Evolutionary conservation across 2,797 vertebrate species (phyloP).

Genomic region (Sarcophilus harrisii): DNA sequence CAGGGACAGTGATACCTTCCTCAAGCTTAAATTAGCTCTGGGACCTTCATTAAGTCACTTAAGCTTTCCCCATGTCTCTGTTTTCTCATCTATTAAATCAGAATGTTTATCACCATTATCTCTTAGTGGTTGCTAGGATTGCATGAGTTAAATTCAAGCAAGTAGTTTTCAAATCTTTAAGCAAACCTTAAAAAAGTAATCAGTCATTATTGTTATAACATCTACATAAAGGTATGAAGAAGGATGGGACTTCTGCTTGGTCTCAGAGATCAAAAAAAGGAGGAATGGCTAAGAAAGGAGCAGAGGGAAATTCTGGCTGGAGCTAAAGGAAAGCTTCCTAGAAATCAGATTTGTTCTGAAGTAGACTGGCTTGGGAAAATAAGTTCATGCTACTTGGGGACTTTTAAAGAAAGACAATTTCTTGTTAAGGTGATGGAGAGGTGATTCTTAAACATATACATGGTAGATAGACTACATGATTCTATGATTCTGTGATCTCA

Average conservation of each 20-base stretch:
- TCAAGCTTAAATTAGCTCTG: neutral
- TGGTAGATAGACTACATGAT: neutral
- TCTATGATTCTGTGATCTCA: neutral
- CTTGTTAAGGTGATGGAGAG: neutral
- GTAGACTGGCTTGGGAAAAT: neutral
- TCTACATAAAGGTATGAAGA: neutral
- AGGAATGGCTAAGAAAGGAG: neutral
- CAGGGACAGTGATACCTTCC: neutral
- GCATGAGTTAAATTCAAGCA: neutral
- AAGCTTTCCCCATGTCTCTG: neutral
- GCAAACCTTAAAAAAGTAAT: neutral
- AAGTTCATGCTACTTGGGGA: neutral
- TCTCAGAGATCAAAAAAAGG: neutral
- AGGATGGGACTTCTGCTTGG: neutral
- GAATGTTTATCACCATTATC: neutral
- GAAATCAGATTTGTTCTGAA: neutral
- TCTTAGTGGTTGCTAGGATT: neutral
- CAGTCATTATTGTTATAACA: neutral
- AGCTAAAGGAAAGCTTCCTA: neutral
- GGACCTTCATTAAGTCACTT: neutral
- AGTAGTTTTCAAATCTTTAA: neutral
- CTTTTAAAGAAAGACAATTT: neutral
- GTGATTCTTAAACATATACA: neutral
- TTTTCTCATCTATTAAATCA: neutral
- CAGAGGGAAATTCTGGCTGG: neutral